Evolutionary conservation across 2,888 invertebrate species (phyloP), one percentile per base, ranked within the genome.

Genomic region (Coronaproctus castanopsis): DNA sequence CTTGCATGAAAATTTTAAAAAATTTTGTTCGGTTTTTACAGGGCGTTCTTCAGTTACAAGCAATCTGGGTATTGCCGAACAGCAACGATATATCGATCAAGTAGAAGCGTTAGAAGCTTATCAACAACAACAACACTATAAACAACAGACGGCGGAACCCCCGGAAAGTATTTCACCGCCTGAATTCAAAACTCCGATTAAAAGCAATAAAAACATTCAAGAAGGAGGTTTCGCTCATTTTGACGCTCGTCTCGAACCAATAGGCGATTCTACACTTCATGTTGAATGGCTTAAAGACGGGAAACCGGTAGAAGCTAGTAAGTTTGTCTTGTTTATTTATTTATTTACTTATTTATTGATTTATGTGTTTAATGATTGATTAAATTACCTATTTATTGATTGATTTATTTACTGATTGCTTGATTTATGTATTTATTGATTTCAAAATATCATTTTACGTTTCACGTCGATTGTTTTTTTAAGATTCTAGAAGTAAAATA

Each of bases 151-250:
- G 64, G 81, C 85, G 68, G 88, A 89, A 73, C 78, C 79, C 61
- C 85, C 85, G 52, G 89, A 90, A 73, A 82, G 84, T 68, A 79
- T 80, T 52, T 80, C 81, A 65, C 82, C 81, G 67, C 91, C 91
- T 61, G 85, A 86, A 74, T 91, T 91, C 71, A 88, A 88, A 73
- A 83, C 87, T 24, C 88, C 87, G 52, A 87, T 91, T 64, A 87
- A 86, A 72, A 87, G 89, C 73, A 89, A 90, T 75, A 73, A 82
- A 57, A 83, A 83, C 69, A 80, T 90, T 68, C 83, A 85, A 68
- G 93, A 95, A 76, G 89, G 91, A 65, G 91, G 90, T 65, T 91
- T 89, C 69, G 91, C 92, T 65, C 93, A 95, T 71, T 92, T 95
- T 69, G 95, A 95, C 77, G 91, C 92, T 66, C 83, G 92, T 65